A percentile compares a stretch with the other conserved stretches of the same genome.
phyloP scores from a whole-genome alignment of 2,888 invertebrate species.

The Thecocarcelia acutangulata region DNA sequence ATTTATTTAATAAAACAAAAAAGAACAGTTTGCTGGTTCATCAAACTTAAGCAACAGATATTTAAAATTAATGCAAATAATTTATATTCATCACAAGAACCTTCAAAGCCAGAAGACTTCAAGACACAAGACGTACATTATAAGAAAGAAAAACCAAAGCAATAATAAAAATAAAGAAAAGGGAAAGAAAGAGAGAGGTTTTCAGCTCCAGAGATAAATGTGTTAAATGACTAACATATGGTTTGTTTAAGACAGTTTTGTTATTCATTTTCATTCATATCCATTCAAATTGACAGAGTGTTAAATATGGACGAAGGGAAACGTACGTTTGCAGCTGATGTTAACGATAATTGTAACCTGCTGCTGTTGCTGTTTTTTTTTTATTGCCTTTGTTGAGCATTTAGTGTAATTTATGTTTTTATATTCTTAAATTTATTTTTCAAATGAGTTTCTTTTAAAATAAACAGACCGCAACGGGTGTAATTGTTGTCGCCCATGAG shows the following conservation, averaged over 20 bases:
- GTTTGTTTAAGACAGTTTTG: slow-evolving; percentile 8
- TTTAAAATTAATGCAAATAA: slow-evolving; percentile 47
- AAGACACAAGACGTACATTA: not conserved
- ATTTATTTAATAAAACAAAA: slow-evolving; percentile 41
- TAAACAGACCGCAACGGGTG: slow-evolving; percentile 65
- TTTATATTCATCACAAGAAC: slow-evolving; percentile 43
- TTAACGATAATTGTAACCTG: slow-evolving; percentile 51
- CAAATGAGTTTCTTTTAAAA: slow-evolving; percentile 42
- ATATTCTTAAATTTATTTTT: not conserved
- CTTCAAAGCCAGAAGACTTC: not conserved
- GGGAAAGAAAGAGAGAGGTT: not conserved
- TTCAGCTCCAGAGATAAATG: slow-evolving; percentile 14
- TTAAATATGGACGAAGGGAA: slow-evolving; percentile 5
- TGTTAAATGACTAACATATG: slow-evolving; percentile 41
- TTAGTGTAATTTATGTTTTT: slow-evolving; percentile 9
- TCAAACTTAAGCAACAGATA: slow-evolving; percentile 53
- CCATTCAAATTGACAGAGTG: slow-evolving; percentile 31
- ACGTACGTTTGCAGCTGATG: slow-evolving; percentile 15
- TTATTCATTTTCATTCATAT: not conserved
- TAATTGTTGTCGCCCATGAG: slow-evolving; percentile 58
- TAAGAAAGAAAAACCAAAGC: not conserved
- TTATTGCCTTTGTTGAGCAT: slow-evolving; percentile 37
- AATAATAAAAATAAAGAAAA: too few relatives aligned
- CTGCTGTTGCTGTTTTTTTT: slow-evolving; percentile 27
- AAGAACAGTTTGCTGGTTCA: slow-evolving; percentile 37